These are phyloP conservation scores for Harpalus rufipes DNA, from an alignment of 2,888 invertebrate species.

Conservation along the genomic window DNA sequence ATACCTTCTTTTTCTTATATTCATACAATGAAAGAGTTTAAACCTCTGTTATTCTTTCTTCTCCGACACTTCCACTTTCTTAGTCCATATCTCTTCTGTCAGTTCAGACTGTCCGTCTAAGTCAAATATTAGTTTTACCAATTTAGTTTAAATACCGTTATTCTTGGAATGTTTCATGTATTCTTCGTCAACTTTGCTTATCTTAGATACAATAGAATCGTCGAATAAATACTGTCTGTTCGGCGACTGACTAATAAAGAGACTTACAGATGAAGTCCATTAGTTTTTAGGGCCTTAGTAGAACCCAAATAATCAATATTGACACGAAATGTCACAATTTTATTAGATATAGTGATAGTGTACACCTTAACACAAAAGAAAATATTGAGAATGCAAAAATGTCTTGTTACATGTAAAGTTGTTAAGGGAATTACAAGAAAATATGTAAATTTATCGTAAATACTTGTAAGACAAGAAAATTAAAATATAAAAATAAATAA, in stretches of 20 bases:
- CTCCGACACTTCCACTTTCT: no score
- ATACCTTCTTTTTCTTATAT: no score
- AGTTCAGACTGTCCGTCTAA: conserved; percentile 7
- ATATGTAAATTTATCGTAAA: neutral
- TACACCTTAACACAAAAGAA: neutral
- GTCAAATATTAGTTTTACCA: conserved; percentile 54
- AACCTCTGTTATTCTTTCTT: no score
- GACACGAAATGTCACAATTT: neutral
- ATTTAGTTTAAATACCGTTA: conserved; percentile 52
- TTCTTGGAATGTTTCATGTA: conserved; percentile 59
- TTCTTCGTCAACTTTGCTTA: conserved; percentile 54
- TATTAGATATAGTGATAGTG: neutral
- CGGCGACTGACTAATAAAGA: neutral
- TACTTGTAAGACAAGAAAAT: neutral
- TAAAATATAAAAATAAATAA: conserved; percentile 14
- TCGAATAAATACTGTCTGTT: conserved; percentile 34
- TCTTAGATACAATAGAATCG: conserved; percentile 44
- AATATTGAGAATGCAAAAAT: no score
- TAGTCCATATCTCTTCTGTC: neutral
- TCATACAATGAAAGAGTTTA: no score
- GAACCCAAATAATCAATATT: neutral
- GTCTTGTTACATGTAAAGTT: no score
- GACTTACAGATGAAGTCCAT: conserved; percentile 46
- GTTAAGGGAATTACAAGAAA: neutral
- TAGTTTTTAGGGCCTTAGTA: conserved; percentile 11